Percentiles rank a stretch among this genome's conserved stretches.
phyloP scores from a whole-genome alignment of 1,140 invertebrate genomes.

The Euglossa dilemma region DNA sequence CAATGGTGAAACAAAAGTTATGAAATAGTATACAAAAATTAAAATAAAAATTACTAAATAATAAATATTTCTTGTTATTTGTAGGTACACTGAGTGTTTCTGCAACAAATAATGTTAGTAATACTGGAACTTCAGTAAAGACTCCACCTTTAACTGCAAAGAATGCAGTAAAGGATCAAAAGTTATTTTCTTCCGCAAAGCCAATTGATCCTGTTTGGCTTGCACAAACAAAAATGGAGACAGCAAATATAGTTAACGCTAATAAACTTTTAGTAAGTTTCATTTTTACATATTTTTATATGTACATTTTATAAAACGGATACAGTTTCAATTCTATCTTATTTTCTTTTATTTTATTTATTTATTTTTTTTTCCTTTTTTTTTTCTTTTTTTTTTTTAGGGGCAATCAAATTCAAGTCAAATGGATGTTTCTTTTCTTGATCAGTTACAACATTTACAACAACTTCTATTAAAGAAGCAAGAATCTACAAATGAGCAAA shows the following conservation, averaged over 20 bases:
- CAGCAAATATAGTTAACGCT: constrained; percentile 79
- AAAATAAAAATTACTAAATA: neutral
- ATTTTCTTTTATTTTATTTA: no score
- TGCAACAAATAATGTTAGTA: constrained; percentile 73
- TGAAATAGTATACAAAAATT: constrained; percentile 7
- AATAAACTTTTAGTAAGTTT: constrained; percentile 73
- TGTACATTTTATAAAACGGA: no score
- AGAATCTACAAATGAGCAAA: constrained; percentile 76
- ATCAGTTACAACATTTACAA: constrained; percentile 85
- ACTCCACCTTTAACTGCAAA: constrained; percentile 77
- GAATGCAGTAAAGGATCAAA: constrained; percentile 78
- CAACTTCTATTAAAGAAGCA: constrained; percentile 84
- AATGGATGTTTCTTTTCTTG: constrained; percentile 80
- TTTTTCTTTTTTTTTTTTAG: constrained; percentile 54
- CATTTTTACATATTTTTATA: constrained; percentile 8
- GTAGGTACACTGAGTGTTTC: constrained; percentile 73
- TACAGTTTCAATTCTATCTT: neutral
- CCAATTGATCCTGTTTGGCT: constrained; percentile 80
- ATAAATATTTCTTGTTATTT: constrained; percentile 34
- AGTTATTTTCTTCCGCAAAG: constrained; percentile 78
- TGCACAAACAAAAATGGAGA: constrained; percentile 80
- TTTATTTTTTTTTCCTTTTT: constrained; percentile 8
- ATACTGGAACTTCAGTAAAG: constrained; percentile 72
- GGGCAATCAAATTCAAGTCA: constrained; percentile 76
- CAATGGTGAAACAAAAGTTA: constrained; percentile 78